These are phyloP conservation scores for Ovibos moschatus DNA, from an alignment of 2,113 vertebrate genomes.

Conservation along the genomic window DNA sequence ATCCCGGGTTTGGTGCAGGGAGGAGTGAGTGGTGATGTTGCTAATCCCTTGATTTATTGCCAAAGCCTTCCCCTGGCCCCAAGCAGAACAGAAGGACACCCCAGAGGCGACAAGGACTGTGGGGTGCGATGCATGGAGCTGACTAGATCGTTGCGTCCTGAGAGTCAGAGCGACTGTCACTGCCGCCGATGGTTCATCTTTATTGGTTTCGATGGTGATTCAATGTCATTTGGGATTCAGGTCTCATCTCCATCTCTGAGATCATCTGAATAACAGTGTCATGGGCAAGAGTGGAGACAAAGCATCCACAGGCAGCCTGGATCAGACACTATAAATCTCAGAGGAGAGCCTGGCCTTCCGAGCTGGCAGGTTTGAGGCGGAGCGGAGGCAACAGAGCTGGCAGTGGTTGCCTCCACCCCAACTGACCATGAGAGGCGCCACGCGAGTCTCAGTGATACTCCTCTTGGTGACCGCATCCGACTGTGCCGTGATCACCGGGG, in stretches of 20 bases:
- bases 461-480: conserved; percentile 66
- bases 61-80: background rate
- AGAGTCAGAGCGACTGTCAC: conserved; percentile 1
- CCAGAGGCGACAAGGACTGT: background rate
- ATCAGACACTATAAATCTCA: conserved; percentile 54
- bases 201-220: conserved; percentile 49
- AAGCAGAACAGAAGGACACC: background rate
- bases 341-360: background rate
- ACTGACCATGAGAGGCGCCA: conserved; percentile 56
- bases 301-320: conserved; percentile 71
- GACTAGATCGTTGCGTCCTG: background rate
- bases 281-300: conserved; percentile 42
- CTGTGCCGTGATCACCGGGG: conserved; percentile 77
- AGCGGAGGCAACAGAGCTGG: background rate
- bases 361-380: background rate
- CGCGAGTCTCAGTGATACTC: conserved; percentile 51
- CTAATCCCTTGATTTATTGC: conserved; percentile 35
- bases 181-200: background rate
- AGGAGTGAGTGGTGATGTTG: background rate
- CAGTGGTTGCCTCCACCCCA: background rate
- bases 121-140: background rate
- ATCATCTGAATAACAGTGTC: conserved; percentile 49
- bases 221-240: conserved; percentile 54
- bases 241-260: conserved; percentile 71
- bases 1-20: background rate